A percentile compares a stretch with the other conserved stretches of the same genome.
Conservation (phyloP, 2,113 vertebrate genomes). For the Sinocyclocheilus rhinocerous region DNA sequence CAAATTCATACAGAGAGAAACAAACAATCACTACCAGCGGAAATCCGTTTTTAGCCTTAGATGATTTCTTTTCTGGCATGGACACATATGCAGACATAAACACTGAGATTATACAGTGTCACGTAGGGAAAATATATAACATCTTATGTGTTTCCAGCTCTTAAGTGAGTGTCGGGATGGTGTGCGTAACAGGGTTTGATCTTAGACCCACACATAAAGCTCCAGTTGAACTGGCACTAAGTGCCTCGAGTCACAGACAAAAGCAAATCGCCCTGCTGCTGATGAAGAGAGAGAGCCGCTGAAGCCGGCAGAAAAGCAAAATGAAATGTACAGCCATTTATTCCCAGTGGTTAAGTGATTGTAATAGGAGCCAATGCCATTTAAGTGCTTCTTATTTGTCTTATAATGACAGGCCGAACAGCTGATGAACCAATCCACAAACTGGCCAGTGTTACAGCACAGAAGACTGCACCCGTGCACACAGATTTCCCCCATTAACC, state of each 20-base stretch:
- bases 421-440: constrained; percentile 39
- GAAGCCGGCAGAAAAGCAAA: constrained; percentile 13
- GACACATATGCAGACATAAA: not conserved
- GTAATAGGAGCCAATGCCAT: constrained; percentile 53
- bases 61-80: constrained; percentile 21
- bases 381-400: constrained; percentile 55
- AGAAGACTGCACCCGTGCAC: not conserved
- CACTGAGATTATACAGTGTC: constrained; percentile 27
- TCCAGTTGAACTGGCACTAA: constrained; percentile 42
- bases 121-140: constrained; percentile 34
- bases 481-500: constrained; percentile 34
- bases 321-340: constrained; percentile 45
- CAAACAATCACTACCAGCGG: constrained; percentile 4
- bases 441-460: not conserved
- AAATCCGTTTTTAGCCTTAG: not conserved
- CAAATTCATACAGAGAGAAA: constrained; percentile 9
- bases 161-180: not conserved
- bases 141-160: constrained; percentile 43
- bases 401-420: constrained; percentile 49
- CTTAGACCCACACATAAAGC: constrained; percentile 39
- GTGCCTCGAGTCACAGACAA: constrained; percentile 39
- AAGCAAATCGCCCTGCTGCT: constrained; percentile 42
- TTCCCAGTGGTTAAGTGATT: constrained; percentile 49
- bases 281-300: constrained; percentile 25
- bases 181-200: constrained; percentile 49